Conservation (phyloP, 2,888 invertebrate species). For the Lasioglossum morio region DNA sequence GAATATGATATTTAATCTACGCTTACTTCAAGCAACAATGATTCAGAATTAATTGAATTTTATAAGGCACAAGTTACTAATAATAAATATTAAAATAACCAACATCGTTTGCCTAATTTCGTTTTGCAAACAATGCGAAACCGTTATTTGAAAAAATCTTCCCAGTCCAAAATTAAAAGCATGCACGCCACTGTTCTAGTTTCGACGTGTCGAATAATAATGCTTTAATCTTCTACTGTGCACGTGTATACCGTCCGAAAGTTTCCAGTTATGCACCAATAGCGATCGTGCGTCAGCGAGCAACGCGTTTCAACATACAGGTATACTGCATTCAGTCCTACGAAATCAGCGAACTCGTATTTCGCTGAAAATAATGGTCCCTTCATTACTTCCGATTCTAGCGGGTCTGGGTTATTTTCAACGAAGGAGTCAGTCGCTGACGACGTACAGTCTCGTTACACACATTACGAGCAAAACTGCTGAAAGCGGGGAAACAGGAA, state of each 20-base stretch:
- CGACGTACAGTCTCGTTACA: constrained; percentile 32
- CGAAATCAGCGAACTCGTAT: constrained; percentile 31
- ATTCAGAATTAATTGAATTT: not conserved
- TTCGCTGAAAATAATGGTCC: constrained; percentile 35
- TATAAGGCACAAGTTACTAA: too few relatives aligned
- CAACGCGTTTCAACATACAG: not conserved
- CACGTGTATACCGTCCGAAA: not conserved
- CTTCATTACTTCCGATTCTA: constrained; percentile 42
- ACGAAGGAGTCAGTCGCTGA: not conserved
- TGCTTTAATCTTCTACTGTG: not conserved
- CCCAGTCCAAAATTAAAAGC: not conserved
- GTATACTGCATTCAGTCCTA: constrained; percentile 14
- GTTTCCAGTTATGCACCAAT: not conserved
- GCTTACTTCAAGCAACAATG: not conserved
- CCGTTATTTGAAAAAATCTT: not conserved
- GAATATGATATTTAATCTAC: too few relatives aligned
- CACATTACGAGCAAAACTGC: constrained; percentile 22
- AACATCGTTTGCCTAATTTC: not conserved
- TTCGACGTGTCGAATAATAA: not conserved
- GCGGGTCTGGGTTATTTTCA: constrained; percentile 31
- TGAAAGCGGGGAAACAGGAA: constrained; percentile 37
- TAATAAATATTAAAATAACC: not conserved
- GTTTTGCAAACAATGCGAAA: not conserved
- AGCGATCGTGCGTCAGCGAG: not conserved
- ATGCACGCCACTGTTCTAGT: too few relatives aligned